Conservation (phyloP, 2,888 invertebrate genomes). For the Tetropium fuscum region DNA sequence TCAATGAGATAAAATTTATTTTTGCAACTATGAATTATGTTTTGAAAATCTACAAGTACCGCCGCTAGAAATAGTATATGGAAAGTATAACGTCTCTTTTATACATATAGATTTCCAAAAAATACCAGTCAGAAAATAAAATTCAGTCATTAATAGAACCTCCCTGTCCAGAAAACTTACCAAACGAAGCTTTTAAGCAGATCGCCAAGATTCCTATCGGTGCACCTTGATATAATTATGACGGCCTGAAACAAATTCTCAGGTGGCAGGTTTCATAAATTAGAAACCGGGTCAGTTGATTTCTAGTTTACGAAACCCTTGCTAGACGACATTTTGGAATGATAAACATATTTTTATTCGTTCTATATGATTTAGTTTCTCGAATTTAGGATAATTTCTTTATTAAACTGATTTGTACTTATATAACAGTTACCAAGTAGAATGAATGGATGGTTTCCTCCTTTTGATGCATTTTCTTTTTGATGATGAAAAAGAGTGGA, state of each 20-base stretch:
- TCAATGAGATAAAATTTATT: constrained; percentile 19
- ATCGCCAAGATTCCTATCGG: constrained; percentile 48
- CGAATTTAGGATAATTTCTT: no score
- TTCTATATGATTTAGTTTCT: no score
- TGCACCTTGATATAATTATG: constrained; percentile 61
- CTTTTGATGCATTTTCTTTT: no score
- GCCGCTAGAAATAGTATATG: no score
- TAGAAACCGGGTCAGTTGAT: constrained; percentile 40
- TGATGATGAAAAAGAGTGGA: no score
- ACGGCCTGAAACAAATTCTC: constrained; percentile 75
- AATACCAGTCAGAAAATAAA: neutral
- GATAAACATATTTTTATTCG: neutral
- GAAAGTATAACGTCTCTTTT: no score
- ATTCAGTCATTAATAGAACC: constrained; percentile 1
- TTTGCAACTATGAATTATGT: neutral
- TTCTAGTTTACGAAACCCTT: constrained; percentile 41
- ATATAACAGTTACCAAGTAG: no score
- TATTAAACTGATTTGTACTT: no score
- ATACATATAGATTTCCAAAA: constrained; percentile 10
- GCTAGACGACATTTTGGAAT: constrained; percentile 26
- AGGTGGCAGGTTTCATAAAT: constrained; percentile 65
- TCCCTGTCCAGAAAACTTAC: constrained; percentile 42
- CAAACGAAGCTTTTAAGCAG: constrained; percentile 39
- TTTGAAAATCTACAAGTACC: constrained; percentile 5
- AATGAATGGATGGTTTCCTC: no score